These are phyloP conservation scores for Creontiades dilutus DNA, from an alignment of 2,888 invertebrate species.

Conservation along the genomic window DNA sequence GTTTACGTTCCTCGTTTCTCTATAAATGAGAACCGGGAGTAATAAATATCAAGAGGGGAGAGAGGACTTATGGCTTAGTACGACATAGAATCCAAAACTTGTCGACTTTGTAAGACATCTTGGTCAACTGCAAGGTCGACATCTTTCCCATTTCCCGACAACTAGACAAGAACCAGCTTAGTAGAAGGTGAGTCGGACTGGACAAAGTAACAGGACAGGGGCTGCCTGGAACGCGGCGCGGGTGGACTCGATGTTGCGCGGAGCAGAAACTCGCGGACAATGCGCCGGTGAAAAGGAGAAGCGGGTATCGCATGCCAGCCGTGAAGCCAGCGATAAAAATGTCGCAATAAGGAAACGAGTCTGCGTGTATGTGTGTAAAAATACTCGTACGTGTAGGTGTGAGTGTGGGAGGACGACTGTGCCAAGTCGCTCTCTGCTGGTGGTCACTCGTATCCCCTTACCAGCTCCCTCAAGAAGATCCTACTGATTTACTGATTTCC, in stretches of 20 bases:
- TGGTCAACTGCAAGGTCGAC: too few relatives aligned
- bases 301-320: constrained; percentile 58
- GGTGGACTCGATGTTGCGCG: constrained; percentile 51
- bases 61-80: too few relatives aligned
- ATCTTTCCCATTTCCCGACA: too few relatives aligned
- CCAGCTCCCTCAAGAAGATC: neutral
- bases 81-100: too few relatives aligned
- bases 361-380: neutral
- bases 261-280: constrained; percentile 45
- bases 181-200: too few relatives aligned
- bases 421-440: constrained; percentile 35
- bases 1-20: too few relatives aligned
- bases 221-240: too few relatives aligned
- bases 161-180: too few relatives aligned
- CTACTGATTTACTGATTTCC: constrained; percentile 12
- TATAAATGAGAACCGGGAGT: too few relatives aligned
- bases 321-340: constrained; percentile 59
- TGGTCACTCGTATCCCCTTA: constrained; percentile 7
- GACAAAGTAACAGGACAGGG: too few relatives aligned
- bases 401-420: neutral
- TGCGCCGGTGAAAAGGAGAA: neutral
- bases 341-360: constrained; percentile 50
- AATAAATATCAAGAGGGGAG: too few relatives aligned
- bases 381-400: constrained; percentile 14
- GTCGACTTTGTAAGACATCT: too few relatives aligned